A percentile compares a stretch with the other conserved stretches of the same genome.
Evolutionary conservation across 2,113 vertebrate species (phyloP).

Genomic region (Neodontobutis hainanensis): DNA sequence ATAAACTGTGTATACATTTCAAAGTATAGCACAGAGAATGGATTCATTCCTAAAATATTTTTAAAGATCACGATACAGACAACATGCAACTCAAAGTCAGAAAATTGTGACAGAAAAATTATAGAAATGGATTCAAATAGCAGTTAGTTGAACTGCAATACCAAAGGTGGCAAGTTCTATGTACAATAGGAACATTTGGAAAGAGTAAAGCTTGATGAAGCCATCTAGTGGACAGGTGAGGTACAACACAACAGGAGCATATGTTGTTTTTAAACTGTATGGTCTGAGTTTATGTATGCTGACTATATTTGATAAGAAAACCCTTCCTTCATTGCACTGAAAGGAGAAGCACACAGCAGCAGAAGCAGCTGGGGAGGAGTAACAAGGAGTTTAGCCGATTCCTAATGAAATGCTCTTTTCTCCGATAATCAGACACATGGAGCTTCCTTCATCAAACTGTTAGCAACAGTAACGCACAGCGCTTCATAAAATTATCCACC

Average conservation of each 20-base stretch:
- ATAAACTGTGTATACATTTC: too few relatives aligned
- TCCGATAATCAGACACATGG: slow-evolving; percentile 74
- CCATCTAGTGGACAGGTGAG: slow-evolving; percentile 16
- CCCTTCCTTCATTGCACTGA: slow-evolving; percentile 4
- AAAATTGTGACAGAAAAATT: too few relatives aligned
- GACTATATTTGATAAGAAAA: neutral
- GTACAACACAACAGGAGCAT: neutral
- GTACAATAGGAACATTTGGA: neutral
- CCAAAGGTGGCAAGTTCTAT: too few relatives aligned
- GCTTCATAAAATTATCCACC: slow-evolving; percentile 80
- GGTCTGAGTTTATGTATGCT: neutral
- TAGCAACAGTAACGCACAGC: slow-evolving; percentile 54
- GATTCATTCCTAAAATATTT: too few relatives aligned
- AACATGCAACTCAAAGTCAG: too few relatives aligned
- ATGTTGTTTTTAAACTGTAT: neutral
- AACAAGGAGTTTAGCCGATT: slow-evolving; percentile 32
- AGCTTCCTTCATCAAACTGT: slow-evolving; percentile 75
- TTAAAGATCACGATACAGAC: too few relatives aligned
- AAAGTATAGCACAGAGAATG: too few relatives aligned
- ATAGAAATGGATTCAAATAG: too few relatives aligned
- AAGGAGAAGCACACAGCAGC: neutral
- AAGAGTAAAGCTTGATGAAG: neutral
- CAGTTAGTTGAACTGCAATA: too few relatives aligned
- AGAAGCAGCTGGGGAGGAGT: neutral
- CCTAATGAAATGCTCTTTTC: slow-evolving; percentile 60